Evolutionary conservation across 2,888 invertebrate genomes (phyloP), one percentile per base, ranked within the genome.

Genomic region (Diabrotica balteata): DNA sequence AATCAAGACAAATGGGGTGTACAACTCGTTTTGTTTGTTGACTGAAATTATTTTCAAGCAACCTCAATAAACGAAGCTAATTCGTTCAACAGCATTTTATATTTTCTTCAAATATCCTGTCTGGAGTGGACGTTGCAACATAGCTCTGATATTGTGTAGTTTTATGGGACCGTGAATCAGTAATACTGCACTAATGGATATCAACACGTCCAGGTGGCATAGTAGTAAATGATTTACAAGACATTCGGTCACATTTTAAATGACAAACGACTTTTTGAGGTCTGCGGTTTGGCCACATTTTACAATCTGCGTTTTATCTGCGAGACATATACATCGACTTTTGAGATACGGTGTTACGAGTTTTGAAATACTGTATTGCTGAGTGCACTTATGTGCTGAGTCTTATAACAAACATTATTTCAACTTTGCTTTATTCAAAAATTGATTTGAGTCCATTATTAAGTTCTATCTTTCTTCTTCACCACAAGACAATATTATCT

Each of bases 251-350:
- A 54, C 58, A 46, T 53, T 58, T 42, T 67, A 60, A 42, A 49
- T 67, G 67, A 67, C 58, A 63, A 59, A 67, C 63, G 63, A 62
- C 61, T 61, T 66, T 51, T 57, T 62, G 51, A 44, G 57, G 52
- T 44, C 44, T 59, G 43, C 10, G 43, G 58, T 53, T 63, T 53
- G 59, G 53, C 53, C 59, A 63, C 57, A 60, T n/a, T 52, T 60
- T 45, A 53, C 53, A n/a, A 32, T 61, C 46, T 54, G 8, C 2
- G 5, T 32, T 32, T 32, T 32, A 32, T 32, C 32, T 32, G 32
- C 32, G 32, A 32, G 32, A 32, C 32, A 32, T 32, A 32, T 5
- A 32, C 32, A 32, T 32, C 32, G 4, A 32, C 32, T 32, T 32
- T 32, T 32, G 32, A 32, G 32, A 32, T 32, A 32, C 32, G 32